Conservation (phyloP, 2,797 vertebrate species). For the Pangasius larnaudii region DNA sequence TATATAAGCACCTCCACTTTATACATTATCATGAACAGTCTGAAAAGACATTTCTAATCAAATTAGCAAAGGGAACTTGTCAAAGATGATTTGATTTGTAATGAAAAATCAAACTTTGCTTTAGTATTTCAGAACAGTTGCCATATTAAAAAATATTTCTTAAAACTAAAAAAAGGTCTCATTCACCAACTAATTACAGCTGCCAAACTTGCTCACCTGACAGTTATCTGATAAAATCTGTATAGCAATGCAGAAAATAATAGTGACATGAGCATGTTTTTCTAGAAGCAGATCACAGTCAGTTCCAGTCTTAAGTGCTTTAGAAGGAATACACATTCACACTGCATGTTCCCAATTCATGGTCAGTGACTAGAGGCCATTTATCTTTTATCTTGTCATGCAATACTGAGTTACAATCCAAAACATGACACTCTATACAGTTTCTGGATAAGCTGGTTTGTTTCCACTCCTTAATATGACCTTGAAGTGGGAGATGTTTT, state of each 20-base stretch:
- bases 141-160: conserved; percentile 20
- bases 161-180: conserved; percentile 13
- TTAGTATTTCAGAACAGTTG: conserved; percentile 12
- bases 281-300: conserved; percentile 26
- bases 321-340: conserved; percentile 32
- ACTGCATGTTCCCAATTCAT: not conserved
- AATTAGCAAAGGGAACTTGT: not conserved
- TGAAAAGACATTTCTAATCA: not conserved
- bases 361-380: not conserved
- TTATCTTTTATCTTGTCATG: not conserved
- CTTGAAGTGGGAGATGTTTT: not conserved
- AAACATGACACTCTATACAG: conserved; percentile 11
- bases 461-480: conserved; percentile 28
- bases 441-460: not conserved
- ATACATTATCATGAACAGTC: not conserved
- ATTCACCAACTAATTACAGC: conserved; percentile 10
- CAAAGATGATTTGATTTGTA: too few species aligned
- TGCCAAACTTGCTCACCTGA: conserved; percentile 18
- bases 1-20: not conserved
- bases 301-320: conserved; percentile 48
- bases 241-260: conserved; percentile 13
- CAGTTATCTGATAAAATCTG: not conserved
- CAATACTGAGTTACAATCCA: not conserved
- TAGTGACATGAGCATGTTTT: not conserved
- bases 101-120: not conserved